Conservation (phyloP, 1,140 invertebrate species). For the Papilio polytes region DNA sequence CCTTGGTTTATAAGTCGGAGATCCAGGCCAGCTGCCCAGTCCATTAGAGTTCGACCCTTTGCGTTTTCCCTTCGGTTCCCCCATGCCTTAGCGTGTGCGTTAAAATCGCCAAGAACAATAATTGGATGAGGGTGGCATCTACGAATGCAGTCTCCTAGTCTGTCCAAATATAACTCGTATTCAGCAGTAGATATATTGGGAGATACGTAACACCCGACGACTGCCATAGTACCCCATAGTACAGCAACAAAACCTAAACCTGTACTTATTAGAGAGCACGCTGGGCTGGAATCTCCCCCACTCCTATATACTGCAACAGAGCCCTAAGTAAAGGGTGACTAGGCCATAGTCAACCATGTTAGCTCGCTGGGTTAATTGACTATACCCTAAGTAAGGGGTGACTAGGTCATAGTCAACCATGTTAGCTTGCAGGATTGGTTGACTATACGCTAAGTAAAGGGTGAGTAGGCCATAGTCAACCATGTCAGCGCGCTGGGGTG, state of each 20-base stretch:
- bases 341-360: no score
- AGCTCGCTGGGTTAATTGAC: no score
- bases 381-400: no score
- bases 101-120: background rate
- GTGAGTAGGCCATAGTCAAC: no score
- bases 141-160: background rate
- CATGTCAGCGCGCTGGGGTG: no score
- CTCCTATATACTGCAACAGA: background rate
- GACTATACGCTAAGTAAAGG: no score
- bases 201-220: background rate
- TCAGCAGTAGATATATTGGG: background rate
- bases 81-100: slow-evolving; percentile 6
- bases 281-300: background rate
- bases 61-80: background rate
- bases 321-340: no score
- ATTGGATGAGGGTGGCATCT: background rate
- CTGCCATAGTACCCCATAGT: background rate
- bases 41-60: background rate
- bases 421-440: no score
- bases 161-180: background rate
- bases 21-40: background rate
- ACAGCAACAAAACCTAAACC: background rate
- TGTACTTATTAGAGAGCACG: background rate
- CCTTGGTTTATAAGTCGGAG: background rate
- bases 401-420: no score